Conservation (phyloP, 2,797 vertebrate genomes). For the Morus bassanus region DNA sequence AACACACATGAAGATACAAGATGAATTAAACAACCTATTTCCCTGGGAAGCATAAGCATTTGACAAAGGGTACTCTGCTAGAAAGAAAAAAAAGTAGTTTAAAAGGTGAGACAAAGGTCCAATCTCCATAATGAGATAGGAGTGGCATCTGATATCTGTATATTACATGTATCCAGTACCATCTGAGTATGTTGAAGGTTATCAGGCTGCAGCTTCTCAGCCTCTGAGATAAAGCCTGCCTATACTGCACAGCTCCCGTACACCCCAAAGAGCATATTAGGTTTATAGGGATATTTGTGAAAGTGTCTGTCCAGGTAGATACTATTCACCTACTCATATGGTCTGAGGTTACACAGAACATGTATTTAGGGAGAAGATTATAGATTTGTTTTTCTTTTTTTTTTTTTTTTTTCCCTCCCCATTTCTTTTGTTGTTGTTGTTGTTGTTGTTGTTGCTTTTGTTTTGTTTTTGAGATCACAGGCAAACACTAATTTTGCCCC, state of each 20-base stretch:
- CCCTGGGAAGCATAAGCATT: neutral
- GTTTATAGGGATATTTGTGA: neutral
- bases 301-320: neutral
- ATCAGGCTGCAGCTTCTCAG: neutral
- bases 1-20: neutral
- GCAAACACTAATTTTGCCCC: neutral
- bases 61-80: neutral
- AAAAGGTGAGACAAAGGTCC: neutral
- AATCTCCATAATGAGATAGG: neutral
- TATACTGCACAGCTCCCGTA: neutral
- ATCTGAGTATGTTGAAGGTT: neutral
- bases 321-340: neutral
- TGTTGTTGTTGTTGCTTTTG: neutral
- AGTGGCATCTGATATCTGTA: neutral
- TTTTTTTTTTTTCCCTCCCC: neutral
- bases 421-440: too few relatives aligned
- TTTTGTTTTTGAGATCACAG: neutral
- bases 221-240: neutral
- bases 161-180: neutral
- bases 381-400: neutral
- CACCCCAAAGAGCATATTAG: neutral
- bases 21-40: neutral
- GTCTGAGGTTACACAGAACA: neutral
- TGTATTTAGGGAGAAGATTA: neutral
- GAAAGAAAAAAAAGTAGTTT: neutral